Base-by-base conservation (phyloP, 2,888 invertebrate species). In the Heliconius ethilla region DNA sequence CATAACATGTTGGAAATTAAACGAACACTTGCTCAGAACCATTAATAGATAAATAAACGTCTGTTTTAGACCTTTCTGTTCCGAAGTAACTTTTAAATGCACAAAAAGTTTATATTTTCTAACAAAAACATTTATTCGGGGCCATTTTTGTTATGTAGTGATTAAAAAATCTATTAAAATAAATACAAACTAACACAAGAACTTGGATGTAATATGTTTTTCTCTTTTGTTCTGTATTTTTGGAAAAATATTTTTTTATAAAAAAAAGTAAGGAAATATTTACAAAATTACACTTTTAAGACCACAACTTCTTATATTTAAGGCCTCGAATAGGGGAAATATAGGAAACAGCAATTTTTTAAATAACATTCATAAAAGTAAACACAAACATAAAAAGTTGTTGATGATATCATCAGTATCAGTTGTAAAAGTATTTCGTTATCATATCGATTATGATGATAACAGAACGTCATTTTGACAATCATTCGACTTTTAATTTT, bases 41-140 rank as follows among this genome's bases (percentile, higher is more conserved):
- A 93, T 91, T 91, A 91, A 93, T 94, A 93, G 92, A 91, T 87
- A 91, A 91, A 91, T 89, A 92, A 90, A 92, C 81, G 84, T 81
- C 82, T 83, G 83, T 83, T 83, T 65, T 59, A 79, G 79, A 79
- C 83, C 82, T 83, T 79, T 78, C 79, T 78, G 70, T 45, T 69
- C 15, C 72, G 65, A 81, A 76, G 75, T 65, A 3, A 22, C 45
- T 45, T 75, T 51, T 73, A 37, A 59, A 78, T 69, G 22, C 40
- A 62, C 40, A 45, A 33, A n/a, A 59, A 66, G 25, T 45, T n/a
- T 27, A 18, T 3, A 40, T 22, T 74, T 74, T 63, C 45, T 2
- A 1, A 45, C 3, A 10, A 63, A 62, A 22, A 72, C 13, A 18
- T n/a, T 25, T 22, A 37, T 59, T 51, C 5, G 29, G 18, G 2